Base-by-base conservation (phyloP, 2,888 invertebrate genomes). In the Omphaloscelis lunosa region DNA sequence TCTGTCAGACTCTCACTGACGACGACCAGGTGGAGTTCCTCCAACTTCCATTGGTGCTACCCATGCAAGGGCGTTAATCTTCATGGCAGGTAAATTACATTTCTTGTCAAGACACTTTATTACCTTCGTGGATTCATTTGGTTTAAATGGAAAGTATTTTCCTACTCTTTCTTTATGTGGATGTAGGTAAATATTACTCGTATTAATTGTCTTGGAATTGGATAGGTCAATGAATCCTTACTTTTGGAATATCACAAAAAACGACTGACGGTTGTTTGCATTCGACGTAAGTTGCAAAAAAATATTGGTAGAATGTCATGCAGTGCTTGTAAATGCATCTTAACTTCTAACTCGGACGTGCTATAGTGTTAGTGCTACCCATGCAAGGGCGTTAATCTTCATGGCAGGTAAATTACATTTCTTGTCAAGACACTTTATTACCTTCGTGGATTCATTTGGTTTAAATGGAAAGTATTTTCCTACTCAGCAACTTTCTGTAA, bases 151-250 rank as follows among this genome's bases (percentile, higher is more conserved):
- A n/a, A n/a, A n/a, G n/a, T n/a, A n/a, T n/a, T n/a, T n/a, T n/a
- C n/a, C n/a, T n/a, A n/a, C n/a, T n/a, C n/a, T n/a, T n/a, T n/a
- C n/a, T n/a, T n/a, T n/a, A 66, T 66, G 61, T 65, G 53, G 39
- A 39, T 77, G 61, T 51, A 9, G 23, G 23, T 66, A 53, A 80
- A 83, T 70, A 41, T 68, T 63, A 63, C 51, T 58, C 23, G 1
- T 2, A 34, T 81, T 63, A 17, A 73, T 63, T 76, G 56, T 51
- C 41, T 67, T 68, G 1, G n/a, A 23, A 56, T 53, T 56, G 15
- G 9, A 15, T 61, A 45, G 27, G 12, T 1, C 9, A n/a, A n/a
- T 7, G 29, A 29, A 48, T 80, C 12, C 29, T 29, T 48, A 48
- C 1, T 77, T 72, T 39, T 51, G 23, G 20, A 5, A 34, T 39